Evolutionary conservation across 2,113 vertebrate genomes (phyloP), one percentile per base, ranked within the genome.

Genomic region (Hypocryptadius cinnamomeus): DNA sequence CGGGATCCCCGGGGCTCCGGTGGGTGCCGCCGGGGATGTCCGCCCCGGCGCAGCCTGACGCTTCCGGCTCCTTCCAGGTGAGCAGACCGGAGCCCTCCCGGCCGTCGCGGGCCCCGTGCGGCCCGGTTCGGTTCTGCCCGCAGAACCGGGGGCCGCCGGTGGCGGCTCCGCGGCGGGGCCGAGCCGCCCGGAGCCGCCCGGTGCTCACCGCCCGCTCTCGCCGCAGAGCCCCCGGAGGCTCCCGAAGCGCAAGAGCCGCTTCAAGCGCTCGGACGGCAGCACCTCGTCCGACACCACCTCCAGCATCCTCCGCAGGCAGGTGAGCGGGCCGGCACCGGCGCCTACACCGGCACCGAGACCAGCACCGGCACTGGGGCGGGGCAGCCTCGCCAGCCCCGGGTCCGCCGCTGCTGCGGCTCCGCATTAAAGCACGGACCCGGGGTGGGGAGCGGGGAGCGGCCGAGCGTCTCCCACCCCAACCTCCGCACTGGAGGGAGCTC

Each of bases 231-330:
- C 98, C 90, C 97, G 98, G 95, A 98, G 98, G 97, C 95, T 98
- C 93, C 98, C 98, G 90, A 98, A 98, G 79, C 97, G 97, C 42
- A 98, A 98, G 95, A 98, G 98, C 84, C 98, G 98, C 87, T 98
- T 98, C 96, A 98, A 98, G 97, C 98, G 98, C 60, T 98, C 98
- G 23, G 98, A 98, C 97, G 98, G 98, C 93, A 98, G 98, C 96
- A 98, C 98, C 10, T 98, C 98, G 21, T 98, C 98, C 39, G 98
- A 98, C 96, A 98, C 98, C 85, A 98, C 98, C 31, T 98, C 98
- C 96, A 98, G 98, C 96, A 98, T 98, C 96, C 97, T 98, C 96
- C 98, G 98, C 89, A 97, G 98, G 74, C 98, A 98, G 98, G 98
- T 98, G 92, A 94, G 81, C 77, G 70, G 77, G 40, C 56, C 68